Percentiles rank a stretch among this genome's conserved stretches.
phyloP scores from a whole-genome alignment of 2,888 invertebrate species.

The Apodemia hepburni region DNA sequence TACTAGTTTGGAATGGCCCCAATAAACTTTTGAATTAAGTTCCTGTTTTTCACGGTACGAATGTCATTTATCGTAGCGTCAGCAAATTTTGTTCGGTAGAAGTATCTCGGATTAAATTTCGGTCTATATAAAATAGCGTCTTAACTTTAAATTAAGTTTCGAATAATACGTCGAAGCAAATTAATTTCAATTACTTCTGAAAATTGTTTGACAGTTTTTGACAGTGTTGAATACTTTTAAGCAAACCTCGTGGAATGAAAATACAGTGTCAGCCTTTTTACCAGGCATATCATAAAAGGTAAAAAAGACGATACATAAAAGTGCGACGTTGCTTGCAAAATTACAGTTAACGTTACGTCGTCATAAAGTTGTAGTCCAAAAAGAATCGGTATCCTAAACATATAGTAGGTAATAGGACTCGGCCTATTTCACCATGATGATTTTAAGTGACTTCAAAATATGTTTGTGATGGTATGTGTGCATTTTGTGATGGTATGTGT shows the following conservation, averaged over 20 bases:
- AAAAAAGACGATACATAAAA: too few relatives aligned
- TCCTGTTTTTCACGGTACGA: constrained; percentile 20
- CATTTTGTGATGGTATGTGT: too few relatives aligned
- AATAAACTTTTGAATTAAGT: constrained; percentile 22
- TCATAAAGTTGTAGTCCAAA: too few relatives aligned
- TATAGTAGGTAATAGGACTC: too few relatives aligned
- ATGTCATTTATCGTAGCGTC: constrained; percentile 16
- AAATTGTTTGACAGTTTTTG: neutral
- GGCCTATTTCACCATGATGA: too few relatives aligned
- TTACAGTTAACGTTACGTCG: too few relatives aligned
- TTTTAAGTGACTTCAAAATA: too few relatives aligned
- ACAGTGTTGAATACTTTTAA: neutral
- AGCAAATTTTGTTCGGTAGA: constrained; percentile 10
- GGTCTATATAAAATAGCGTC: constrained; percentile 4
- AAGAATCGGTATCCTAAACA: too few relatives aligned
- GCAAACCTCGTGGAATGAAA: neutral
- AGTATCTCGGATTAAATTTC: constrained; percentile 15
- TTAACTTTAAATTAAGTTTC: constrained; percentile 4
- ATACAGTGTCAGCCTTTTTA: too few relatives aligned
- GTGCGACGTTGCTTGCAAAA: too few relatives aligned
- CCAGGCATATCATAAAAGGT: too few relatives aligned
- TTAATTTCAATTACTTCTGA: neutral
- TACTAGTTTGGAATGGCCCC: constrained; percentile 19
- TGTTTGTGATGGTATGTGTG: too few relatives aligned
- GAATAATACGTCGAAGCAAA: neutral